A percentile compares a stretch with the other conserved stretches of the same genome.
phyloP scores from a whole-genome alignment of 1,140 invertebrate species.

The Drosophila melanica region DNA sequence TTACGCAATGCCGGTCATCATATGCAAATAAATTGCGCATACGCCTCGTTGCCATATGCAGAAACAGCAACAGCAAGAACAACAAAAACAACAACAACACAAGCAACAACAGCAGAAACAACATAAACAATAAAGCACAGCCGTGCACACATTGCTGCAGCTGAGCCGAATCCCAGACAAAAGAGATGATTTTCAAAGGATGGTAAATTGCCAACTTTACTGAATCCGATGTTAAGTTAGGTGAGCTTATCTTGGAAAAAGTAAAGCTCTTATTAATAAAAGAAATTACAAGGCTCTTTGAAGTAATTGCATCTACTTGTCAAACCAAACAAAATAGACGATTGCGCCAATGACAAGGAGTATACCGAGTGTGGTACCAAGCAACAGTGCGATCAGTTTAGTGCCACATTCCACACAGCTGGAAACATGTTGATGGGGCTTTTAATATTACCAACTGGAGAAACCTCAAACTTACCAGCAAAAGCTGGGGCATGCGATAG shows the following conservation, averaged over 20 bases:
- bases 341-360: conserved; percentile 3
- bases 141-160: conserved; percentile 14
- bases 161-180: conserved; percentile 8
- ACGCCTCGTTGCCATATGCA: conserved; percentile 56
- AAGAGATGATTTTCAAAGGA: neutral
- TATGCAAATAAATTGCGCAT: conserved; percentile 77
- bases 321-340: conserved; percentile 47
- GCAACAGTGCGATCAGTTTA: neutral
- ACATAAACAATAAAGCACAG: conserved; percentile 38
- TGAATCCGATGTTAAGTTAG: neutral
- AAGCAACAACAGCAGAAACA: conserved; percentile 1
- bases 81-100: conserved; percentile 7
- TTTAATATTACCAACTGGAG: neutral
- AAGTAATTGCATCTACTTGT: neutral
- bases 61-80: conserved; percentile 43
- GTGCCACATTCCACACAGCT: conserved; percentile 32
- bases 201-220: neutral
- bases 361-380: neutral
- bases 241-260: no score
- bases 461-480: conserved; percentile 19
- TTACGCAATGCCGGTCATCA: conserved; percentile 72
- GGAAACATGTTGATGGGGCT: neutral
- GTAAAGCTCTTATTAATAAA: no score
- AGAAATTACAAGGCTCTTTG: no score
- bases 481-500: neutral